Base-by-base conservation (phyloP, 37 sponge, comb jelly and placozoan species). In the Axinella damicornis region DNA sequence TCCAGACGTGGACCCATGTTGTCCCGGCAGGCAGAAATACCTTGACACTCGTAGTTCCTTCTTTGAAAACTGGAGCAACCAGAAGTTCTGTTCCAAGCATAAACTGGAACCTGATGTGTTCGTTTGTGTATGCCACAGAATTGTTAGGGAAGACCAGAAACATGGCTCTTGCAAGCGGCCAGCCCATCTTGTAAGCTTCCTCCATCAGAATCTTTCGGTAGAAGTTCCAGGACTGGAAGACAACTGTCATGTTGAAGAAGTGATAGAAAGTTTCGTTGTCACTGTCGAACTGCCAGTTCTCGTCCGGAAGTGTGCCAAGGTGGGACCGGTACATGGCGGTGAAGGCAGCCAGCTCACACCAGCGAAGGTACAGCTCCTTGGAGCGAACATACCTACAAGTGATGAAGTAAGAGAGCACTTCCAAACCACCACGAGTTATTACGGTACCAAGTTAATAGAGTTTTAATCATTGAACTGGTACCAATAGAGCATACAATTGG, bases 331-430 rank as follows among this genome's bases (percentile, higher is more conserved):
- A 90, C 71, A 87, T 81, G 18, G 62, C 25, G 5, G 87, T 83
- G 71, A 94, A 87, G 57, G 91, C 87, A n/a, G 94, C 78, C 22
- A 94, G 64, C 41, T 94, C 94, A 69, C 82, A 68, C 94, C 94
- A 94, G 11, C 94, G 65, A 52, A 94, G 54, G 39, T 87, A 83
- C 25, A 94, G 77, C 53, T 83, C 80, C 80, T 90, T 94, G 27
- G 76, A 41, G 2, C 94, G 67, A 2, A 86, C 39, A 71, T 89
- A 88, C 64, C 86, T 88, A 60, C 30, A n/a, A 12, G 46, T 46
- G 46, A 9, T n/a, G 9, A 46, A 9, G 9, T 46, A 46, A 46
- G 9, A 46, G 46, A 46, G 46, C n/a, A n/a, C n/a, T n/a, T n/a
- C n/a, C n/a, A n/a, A n/a, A n/a, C n/a, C n/a, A n/a, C n/a, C n/a